Base-by-base conservation (phyloP, 2,888 invertebrate species). In the Aelia acuminata region DNA sequence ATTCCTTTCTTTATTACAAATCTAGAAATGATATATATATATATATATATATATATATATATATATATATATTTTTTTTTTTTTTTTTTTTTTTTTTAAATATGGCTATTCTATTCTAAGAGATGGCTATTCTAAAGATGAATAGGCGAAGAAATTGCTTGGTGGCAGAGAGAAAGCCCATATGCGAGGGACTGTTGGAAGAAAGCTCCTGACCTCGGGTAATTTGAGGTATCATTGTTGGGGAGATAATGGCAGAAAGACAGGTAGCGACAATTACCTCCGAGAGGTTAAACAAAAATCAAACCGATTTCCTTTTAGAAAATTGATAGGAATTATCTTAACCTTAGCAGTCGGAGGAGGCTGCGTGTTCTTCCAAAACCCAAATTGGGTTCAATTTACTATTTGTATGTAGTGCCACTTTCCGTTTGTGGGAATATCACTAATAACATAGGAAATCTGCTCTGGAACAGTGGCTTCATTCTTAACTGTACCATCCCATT, bases 381-480 rank as follows among this genome's bases (percentile, higher is more conserved):
- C 20, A 85, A 85, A 85, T 85, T 85, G 85, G 85, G 31, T 85
- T 53, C 85, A 85, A 53, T 85, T 85, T 85, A 53, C 85, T 53
- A 49, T 48, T 53, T 53, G 85, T 53, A 53, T 53, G 49, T 53
- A 85, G 31, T n/a, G 57, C 50, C 53, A 26, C 53, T 53, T 53
- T 53, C 22, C 35, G 35, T n/a, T n/a, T 43, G 43, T 43, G 43
- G 43, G 80, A 80, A 80, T 39, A 70, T 31, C 22, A 47, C 80
- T 80, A 80, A 80, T 80, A 80, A 80, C 80, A 80, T 80, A 80
- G 80, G 43, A 80, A 80, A 47, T 80, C 43, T 47, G 43, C 80
- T 80, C 15, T 22, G 80, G 80, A 80, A n/a, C 80, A 80, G 11
- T 80, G 43, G 18, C 63, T 70, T 70, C 63, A 70, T 70, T 70